A percentile compares a stretch with the other conserved stretches of the same genome.
phyloP scores from a whole-genome alignment of 2,113 vertebrate species.

The Cervus canadensis region DNA sequence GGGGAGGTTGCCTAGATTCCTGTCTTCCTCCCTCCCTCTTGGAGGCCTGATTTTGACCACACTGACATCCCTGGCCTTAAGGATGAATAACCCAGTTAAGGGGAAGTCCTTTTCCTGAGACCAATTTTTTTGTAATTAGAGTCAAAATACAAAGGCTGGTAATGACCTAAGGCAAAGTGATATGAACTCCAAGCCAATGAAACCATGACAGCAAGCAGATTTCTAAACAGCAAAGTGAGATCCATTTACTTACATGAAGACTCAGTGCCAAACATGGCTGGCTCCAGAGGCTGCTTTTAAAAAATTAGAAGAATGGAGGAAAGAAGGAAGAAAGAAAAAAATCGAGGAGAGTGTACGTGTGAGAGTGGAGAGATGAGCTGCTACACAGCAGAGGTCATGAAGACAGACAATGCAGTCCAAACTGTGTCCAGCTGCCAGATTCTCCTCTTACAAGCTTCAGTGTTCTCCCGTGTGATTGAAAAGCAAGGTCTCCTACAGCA shows the following conservation, averaged over 20 bases:
- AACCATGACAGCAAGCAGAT: conserved; percentile 59
- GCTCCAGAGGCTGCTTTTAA: conserved; percentile 88
- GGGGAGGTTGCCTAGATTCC: conserved; percentile 44
- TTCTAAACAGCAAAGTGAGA: conserved; percentile 73
- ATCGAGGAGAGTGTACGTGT: conserved; percentile 71
- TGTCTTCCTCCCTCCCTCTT: conserved; percentile 24
- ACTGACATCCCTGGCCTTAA: conserved; percentile 63
- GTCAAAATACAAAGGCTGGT: conserved; percentile 54
- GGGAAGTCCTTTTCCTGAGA: conserved; percentile 56
- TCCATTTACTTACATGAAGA: conserved; percentile 96
- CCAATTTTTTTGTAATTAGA: conserved; percentile 51
- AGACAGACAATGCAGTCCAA: conserved; percentile 92
- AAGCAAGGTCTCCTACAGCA: conserved; percentile 74
- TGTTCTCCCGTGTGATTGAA: conserved; percentile 69
- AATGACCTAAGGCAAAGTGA: conserved; percentile 59
- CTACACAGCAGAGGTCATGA: conserved; percentile 95
- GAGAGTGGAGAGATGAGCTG: conserved; percentile 86
- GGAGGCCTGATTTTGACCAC: conserved; percentile 69
- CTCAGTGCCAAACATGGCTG: conserved; percentile 99
- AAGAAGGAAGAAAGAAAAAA: conserved; percentile 57
- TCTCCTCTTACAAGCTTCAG: conserved; percentile 79
- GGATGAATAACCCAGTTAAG: conserved; percentile 62
- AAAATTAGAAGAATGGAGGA: conserved; percentile 72
- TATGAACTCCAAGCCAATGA: conserved; percentile 27
- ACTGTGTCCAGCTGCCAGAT: conserved; percentile 88